Base-by-base conservation (phyloP, 2,113 vertebrate genomes). In the Pleuronectes platessa region DNA sequence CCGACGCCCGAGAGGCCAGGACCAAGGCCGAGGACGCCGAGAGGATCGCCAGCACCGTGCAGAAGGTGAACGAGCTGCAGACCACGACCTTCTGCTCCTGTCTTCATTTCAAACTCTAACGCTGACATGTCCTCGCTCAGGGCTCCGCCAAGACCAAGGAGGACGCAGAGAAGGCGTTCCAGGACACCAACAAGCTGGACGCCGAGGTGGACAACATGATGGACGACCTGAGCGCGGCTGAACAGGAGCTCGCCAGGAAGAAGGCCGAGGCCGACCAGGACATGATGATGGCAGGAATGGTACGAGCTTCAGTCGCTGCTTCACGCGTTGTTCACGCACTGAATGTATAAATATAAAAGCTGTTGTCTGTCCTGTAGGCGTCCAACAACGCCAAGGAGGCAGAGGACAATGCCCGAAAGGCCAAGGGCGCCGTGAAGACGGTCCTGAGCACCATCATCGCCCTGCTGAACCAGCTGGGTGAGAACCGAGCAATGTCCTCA, bases 251-350 rank as follows among this genome's bases (percentile, higher is more conserved):
- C 68, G 86, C 88, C 64, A 86, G 4, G 64, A 99, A 98, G 84
- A 96, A 96, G 79, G 92, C 91, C 0, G 96, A 96, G 24, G 97
- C 97, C 0, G 95, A 96, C 73, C 92, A 90, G 65, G 98, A 99
- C 82, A 98, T 97, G 97, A 98, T 96, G 96, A 97, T 98, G 97
- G 97, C 98, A 0, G 82, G 85, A 4, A 97, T 96, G 97, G 98
- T 98, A 77, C 71, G 3, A 11, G 0, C 0, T 3, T 15, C 21
- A 1, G 18, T 14, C 1, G 3, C 35, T 2, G 12, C 24, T 37
- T 13, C 12, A 13, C 40, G 12, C 40, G 1, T 11, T 11, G 40
- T 37, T 13, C 12, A 13, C 40, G 12, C 40, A 2, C 40, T 11
- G 40, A 3, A 13, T 13, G 40, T 12, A 13, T 10, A 37, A 9